Base-by-base conservation (phyloP, 1,140 invertebrate species). In the Drosophila kurseongensis region DNA sequence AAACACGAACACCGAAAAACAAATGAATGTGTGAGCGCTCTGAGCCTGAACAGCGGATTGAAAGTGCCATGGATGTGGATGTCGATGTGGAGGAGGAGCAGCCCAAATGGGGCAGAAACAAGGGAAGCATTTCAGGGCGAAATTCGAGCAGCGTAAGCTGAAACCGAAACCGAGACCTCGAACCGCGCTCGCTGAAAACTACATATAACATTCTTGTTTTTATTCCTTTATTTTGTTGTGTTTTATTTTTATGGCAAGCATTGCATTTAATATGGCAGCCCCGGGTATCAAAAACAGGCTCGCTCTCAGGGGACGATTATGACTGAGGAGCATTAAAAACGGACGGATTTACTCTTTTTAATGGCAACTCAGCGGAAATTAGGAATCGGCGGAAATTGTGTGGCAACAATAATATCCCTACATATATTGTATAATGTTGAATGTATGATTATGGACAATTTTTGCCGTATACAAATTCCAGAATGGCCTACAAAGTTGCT, bases 381-480 rank as follows among this genome's bases (percentile, higher is more conserved):
- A 88, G 84, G 89, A 88, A 89, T 88, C 84, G 76, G 63, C 84
- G 84, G 84, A 88, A 84, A 88, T 84, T 84, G 80, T 79, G 59
- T 59, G 68, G 75, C 79, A 74, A 72, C 67, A 71, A 68, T 74
- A 71, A 74, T 71, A 65, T 59, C 23, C 54, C 48, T 44, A 59
- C 29, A 54, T 65, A 59, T 48, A 63, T 41, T 77, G 45, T 77
- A 59, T 77, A 60, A 60, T 76, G 51, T 61, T 56, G 41, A 23
- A 47, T 56, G 42, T 40, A 42, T 62, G 63, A 18, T 59, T 47
- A n/a, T 62, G 41, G 57, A 56, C n/a, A 48, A 55, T 42, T n/a
- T 38, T 41, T 7, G 8, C 2, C n/a, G 45, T 12, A 18, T 2
- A 23, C 7, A 40, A 40, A n/a, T 12, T 29, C 6, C 13, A 27